Evolutionary conservation across 2,797 vertebrate genomes (phyloP).

Genomic region (Iguana delicatissima): DNA sequence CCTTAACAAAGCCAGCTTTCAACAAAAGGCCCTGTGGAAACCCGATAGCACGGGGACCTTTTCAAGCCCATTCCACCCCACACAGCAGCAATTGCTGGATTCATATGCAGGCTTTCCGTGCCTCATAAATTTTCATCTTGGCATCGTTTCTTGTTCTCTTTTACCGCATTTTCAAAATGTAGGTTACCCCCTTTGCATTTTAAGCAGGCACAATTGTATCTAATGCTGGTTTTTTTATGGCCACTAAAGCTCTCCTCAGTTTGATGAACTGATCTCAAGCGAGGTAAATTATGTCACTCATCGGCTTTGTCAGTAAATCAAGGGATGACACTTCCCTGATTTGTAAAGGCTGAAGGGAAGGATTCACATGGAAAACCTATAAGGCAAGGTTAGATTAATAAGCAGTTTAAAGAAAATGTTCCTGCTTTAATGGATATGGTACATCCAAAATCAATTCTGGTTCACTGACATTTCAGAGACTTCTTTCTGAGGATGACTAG

Average conservation of each 20-base stretch:
- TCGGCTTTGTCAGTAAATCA: conserved; percentile 79
- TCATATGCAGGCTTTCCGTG: conserved; percentile 59
- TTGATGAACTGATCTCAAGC: conserved; percentile 83
- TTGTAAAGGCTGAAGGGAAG: conserved; percentile 72
- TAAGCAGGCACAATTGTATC: conserved; percentile 78
- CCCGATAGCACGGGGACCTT: conserved; percentile 63
- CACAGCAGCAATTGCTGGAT: conserved; percentile 59
- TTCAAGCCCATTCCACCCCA: conserved; percentile 32
- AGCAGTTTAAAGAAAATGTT: conserved; percentile 75
- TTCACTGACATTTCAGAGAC: conserved; percentile 65
- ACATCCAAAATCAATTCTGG: conserved; percentile 65
- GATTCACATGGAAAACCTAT: conserved; percentile 61
- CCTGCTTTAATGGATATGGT: conserved; percentile 62
- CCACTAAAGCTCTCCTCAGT: conserved; percentile 76
- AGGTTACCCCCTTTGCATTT: conserved; percentile 81
- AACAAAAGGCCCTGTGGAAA: conserved; percentile 62
- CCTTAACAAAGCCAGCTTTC: conserved; percentile 65
- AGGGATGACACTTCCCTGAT: conserved; percentile 77
- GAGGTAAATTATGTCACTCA: conserved; percentile 81
- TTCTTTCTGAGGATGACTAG: conserved; percentile 48
- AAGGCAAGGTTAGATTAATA: conserved; percentile 77
- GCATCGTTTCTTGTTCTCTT: conserved; percentile 76
- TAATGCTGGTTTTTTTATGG: conserved; percentile 74
- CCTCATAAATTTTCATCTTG: conserved; percentile 74
- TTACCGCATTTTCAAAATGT: conserved; percentile 77